A percentile compares a stretch with the other conserved stretches of the same genome.
Conservation (phyloP, 2,797 vertebrate genomes). For the Uromys caudimaculatus region DNA sequence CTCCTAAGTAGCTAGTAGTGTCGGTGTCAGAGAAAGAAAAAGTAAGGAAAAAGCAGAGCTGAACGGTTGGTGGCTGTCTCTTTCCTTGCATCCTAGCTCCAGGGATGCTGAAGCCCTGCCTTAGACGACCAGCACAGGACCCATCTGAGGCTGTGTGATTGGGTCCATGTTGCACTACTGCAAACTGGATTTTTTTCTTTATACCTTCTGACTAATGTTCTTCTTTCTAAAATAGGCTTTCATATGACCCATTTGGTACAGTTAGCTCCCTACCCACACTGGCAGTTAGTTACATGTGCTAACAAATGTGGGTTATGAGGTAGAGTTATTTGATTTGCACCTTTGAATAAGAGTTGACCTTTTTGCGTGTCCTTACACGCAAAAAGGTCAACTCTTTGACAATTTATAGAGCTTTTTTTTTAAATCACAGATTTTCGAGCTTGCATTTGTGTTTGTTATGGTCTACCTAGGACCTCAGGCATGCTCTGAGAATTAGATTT, state of each 20-base stretch:
- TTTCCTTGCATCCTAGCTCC: background rate
- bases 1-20: slow-evolving; percentile 1
- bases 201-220: slow-evolving; percentile 42
- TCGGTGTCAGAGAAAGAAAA: slow-evolving; percentile 38
- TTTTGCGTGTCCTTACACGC: slow-evolving; percentile 1
- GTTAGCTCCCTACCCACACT: background rate
- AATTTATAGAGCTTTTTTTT: background rate
- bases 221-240: slow-evolving; percentile 37
- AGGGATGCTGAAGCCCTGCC: background rate
- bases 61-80: background rate
- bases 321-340: background rate
- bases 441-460: background rate
- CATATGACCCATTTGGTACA: background rate
- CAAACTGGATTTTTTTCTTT: slow-evolving; percentile 5
- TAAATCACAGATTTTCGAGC: background rate
- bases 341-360: slow-evolving; percentile 2
- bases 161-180: background rate
- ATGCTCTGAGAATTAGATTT: slow-evolving; percentile 67
- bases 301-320: background rate
- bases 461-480: slow-evolving; percentile 20
- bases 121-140: background rate
- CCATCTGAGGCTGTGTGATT: slow-evolving; percentile 54
- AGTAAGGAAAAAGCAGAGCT: slow-evolving; percentile 25
- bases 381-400: background rate
- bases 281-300: background rate